Evolutionary conservation across 2,797 vertebrate genomes (phyloP).

Genomic region (Triplophysa bombifrons): DNA sequence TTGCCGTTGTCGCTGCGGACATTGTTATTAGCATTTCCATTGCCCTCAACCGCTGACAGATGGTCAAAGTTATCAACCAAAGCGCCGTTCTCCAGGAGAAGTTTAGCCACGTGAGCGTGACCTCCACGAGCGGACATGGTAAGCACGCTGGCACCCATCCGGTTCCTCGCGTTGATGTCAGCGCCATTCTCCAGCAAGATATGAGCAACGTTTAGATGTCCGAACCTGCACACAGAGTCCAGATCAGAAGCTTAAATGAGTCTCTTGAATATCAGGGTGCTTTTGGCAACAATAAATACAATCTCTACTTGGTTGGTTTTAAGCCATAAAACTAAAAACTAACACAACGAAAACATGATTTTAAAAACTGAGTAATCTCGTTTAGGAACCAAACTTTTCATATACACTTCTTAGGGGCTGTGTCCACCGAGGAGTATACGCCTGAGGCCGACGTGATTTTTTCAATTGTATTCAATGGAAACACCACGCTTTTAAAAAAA

Average conservation of each 20-base stretch:
- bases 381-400: too few species aligned
- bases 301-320: too few species aligned
- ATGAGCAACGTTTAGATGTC: slow-evolving; percentile 86
- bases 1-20: slow-evolving; percentile 66
- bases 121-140: slow-evolving; percentile 90
- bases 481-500: too few species aligned
- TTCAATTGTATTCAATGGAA: too few species aligned
- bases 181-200: slow-evolving; percentile 94
- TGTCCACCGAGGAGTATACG: too few species aligned
- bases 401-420: too few species aligned
- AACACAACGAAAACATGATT: too few species aligned
- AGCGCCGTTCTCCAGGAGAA: slow-evolving; percentile 89
- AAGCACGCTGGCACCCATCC: slow-evolving; percentile 90
- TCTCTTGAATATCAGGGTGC: not conserved
- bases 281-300: not conserved
- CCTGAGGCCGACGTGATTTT: too few species aligned
- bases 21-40: slow-evolving; percentile 75
- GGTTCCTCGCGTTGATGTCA: slow-evolving; percentile 90
- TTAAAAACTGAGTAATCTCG: too few species aligned
- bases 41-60: slow-evolving; percentile 72
- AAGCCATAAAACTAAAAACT: too few species aligned
- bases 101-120: slow-evolving; percentile 86
- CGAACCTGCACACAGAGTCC: slow-evolving; percentile 76
- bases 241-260: not conserved
- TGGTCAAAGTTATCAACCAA: slow-evolving; percentile 85